Percentiles rank a stretch among this genome's conserved stretches.
Conservation (phyloP, 2,797 vertebrate genomes). For the Parotocinclus haroldoi region DNA sequence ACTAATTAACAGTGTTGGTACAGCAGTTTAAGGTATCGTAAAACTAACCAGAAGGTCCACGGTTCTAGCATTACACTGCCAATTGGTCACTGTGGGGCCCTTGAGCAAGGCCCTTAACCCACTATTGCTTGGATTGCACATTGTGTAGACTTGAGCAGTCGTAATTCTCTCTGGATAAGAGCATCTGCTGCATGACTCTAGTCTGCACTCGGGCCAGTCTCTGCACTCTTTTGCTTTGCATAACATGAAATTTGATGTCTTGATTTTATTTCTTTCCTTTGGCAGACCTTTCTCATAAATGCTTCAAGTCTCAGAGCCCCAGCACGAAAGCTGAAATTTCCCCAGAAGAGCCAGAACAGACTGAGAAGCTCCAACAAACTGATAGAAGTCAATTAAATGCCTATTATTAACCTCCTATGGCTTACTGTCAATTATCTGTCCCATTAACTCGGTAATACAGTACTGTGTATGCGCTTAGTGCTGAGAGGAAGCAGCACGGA, state of each 20-base stretch:
- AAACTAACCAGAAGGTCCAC: no score
- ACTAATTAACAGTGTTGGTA: no score
- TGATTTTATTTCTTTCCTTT: not conserved
- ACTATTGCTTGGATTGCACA: no score
- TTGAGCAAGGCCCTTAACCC: no score
- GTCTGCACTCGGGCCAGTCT: not conserved
- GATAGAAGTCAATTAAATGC: slow-evolving; percentile 76
- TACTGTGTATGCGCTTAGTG: slow-evolving; percentile 73
- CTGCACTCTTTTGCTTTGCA: not conserved
- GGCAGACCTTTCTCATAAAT: not conserved
- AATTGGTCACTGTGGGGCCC: no score
- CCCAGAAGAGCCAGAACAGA: slow-evolving; percentile 52
- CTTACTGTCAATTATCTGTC: slow-evolving; percentile 80
- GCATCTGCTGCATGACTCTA: no score
- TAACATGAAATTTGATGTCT: not conserved
- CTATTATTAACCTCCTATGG: slow-evolving; percentile 79
- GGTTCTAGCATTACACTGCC: no score
- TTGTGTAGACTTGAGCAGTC: no score
- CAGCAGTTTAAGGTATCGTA: no score
- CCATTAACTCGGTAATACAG: slow-evolving; percentile 79
- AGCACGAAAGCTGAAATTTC: slow-evolving; percentile 42
- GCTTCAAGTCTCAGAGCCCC: not conserved
- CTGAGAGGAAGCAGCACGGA: slow-evolving; percentile 62
- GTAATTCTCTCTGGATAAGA: no score
- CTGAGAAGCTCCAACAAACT: slow-evolving; percentile 68